phyloP scores from a whole-genome alignment of 2,888 invertebrate species.

The Leucophora obtusa region DNA sequence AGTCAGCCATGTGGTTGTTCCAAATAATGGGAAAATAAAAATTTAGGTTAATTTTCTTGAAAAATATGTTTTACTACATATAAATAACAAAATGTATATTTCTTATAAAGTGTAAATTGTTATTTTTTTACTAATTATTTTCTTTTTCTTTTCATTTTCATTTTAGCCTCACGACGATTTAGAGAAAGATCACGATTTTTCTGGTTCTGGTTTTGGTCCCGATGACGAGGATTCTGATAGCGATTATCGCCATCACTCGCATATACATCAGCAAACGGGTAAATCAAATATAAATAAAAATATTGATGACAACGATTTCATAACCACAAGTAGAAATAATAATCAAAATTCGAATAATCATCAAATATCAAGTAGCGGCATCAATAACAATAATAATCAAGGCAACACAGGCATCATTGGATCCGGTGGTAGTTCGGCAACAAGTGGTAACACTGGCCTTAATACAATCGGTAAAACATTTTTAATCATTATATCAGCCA shows the following conservation, averaged over 20 bases:
- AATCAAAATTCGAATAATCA: constrained; percentile 66
- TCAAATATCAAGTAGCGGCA: constrained; percentile 77
- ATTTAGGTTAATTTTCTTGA: constrained; percentile 26
- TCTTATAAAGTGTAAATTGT: no score
- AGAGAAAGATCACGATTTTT: constrained; percentile 87
- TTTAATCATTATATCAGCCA: constrained; percentile 65
- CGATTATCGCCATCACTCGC: constrained; percentile 73
- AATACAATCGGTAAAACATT: constrained; percentile 78
- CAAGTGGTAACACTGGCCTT: constrained; percentile 74
- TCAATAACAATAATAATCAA: constrained; percentile 66
- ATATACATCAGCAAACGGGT: constrained; percentile 69
- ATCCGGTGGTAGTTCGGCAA: constrained; percentile 62
- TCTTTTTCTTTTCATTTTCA: constrained; percentile 9
- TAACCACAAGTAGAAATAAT: constrained; percentile 73
- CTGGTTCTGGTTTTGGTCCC: constrained; percentile 91
- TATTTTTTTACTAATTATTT: constrained; percentile 1
- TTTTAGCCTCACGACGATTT: constrained; percentile 79
- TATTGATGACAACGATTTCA: constrained; percentile 73
- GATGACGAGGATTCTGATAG: constrained; percentile 86
- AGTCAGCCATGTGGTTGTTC: constrained; percentile 37
- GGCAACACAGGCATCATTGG: constrained; percentile 74
- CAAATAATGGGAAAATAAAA: constrained; percentile 43
- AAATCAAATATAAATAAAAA: constrained; percentile 74
- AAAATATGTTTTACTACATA: not conserved
- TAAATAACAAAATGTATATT: no score